Evolutionary conservation across 1,140 invertebrate genomes (phyloP), one percentile per base, ranked within the genome.

Genomic region (Drosophila baimaii): DNA sequence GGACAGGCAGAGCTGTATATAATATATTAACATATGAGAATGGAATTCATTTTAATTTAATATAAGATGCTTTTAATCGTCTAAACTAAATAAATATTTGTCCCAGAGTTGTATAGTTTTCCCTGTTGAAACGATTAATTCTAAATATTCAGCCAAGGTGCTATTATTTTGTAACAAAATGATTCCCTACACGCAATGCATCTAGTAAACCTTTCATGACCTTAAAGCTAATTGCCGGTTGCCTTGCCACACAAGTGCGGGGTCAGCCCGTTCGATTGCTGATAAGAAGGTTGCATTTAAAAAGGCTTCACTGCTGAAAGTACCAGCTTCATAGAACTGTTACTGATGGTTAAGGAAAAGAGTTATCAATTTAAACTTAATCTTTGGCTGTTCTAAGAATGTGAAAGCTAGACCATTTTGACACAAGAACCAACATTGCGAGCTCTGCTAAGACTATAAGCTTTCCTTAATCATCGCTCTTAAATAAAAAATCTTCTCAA

Each of bases 181-280:
- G n/a, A 49, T n/a, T 31, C 25, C 17, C 5, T 43, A 8, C 39
- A 17, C 17, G 39, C 39, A 17, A 23, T 13, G 8, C 43, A 43
- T 21, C 8, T 4, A 31, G 29, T 54, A 19, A 35, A 54, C 13
- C 12, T 43, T 12, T 17, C 8, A 12, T 31, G 33, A 39, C 57
- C 57, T 62, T 39, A 51, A 8, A 35, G 27, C 31, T 37, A 37
- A 61, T 47, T 39, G 44, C 2, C 23, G 31, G 44, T 39, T 39
- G n/a, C 33, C 31, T 39, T 39, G 23, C n/a, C 44, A 61, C n/a
- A 7, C 19, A 41, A 7, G 9, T 35, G 39, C n/a, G n/a, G 29
- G 43, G 43, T 19, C 6, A 15, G 5, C 43, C n/a, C 10, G 43
- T 47, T 46, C 15, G 25, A 59, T 59, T 21, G 21, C 27, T 27